A percentile compares a stretch with the other conserved stretches of the same genome.
Evolutionary conservation across 2,888 invertebrate species (phyloP).

Genomic region (Thyatira batis): DNA sequence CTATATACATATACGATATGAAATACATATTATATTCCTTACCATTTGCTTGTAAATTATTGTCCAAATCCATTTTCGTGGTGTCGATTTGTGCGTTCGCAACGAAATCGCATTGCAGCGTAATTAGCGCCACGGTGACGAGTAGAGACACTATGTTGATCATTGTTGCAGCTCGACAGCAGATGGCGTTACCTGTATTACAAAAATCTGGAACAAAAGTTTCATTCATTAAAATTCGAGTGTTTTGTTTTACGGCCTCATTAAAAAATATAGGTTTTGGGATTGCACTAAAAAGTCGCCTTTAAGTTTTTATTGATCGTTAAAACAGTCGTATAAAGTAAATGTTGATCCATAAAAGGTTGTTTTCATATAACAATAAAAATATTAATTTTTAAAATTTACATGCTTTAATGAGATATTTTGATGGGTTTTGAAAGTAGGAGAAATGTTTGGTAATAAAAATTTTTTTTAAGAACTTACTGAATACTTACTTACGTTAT

Average conservation of each 20-base stretch:
- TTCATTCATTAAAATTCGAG: background rate
- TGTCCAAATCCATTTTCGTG: constrained; percentile 51
- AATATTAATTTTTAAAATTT: background rate
- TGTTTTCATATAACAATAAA: background rate
- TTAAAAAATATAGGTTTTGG: background rate
- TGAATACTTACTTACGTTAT: too few species aligned
- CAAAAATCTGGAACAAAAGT: constrained; percentile 20
- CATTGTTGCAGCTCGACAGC: constrained; percentile 49
- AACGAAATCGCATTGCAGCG: constrained; percentile 52
- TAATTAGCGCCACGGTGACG: constrained; percentile 64
- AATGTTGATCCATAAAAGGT: background rate
- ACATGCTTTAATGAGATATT: background rate
- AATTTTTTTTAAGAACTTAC: too few species aligned
- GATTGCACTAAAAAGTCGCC: background rate
- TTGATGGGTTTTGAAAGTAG: too few species aligned
- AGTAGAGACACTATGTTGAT: constrained; percentile 62
- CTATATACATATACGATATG: background rate
- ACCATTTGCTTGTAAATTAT: constrained; percentile 62
- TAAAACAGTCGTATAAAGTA: background rate
- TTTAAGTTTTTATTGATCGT: background rate
- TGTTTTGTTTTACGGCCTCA: background rate
- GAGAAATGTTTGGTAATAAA: too few species aligned
- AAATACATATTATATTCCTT: constrained; percentile 24
- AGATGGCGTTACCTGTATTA: constrained; percentile 52
- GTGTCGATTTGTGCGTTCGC: constrained; percentile 51